Conservation (phyloP, 1,140 invertebrate genomes). For the Macrosteles quadrilineatus region DNA sequence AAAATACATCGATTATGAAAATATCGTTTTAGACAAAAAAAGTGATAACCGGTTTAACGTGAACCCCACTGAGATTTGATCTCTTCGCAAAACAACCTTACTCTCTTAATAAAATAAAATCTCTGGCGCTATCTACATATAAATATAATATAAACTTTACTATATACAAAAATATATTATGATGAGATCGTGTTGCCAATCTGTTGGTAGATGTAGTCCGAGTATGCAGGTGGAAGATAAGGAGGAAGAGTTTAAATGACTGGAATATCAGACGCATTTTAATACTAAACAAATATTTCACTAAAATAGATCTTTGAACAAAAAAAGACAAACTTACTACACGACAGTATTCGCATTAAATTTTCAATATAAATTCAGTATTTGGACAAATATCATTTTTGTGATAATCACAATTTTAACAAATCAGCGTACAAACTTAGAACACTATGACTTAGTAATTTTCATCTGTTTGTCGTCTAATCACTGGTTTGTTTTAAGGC, state of each 20-base stretch:
- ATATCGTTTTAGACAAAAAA: neutral
- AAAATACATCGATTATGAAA: neutral
- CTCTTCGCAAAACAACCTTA: neutral
- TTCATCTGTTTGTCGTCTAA: too few species aligned
- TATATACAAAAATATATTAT: constrained; percentile 13
- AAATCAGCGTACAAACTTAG: too few species aligned
- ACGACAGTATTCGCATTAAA: too few species aligned
- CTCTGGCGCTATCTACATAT: constrained; percentile 9
- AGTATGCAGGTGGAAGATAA: neutral
- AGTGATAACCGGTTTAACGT: neutral
- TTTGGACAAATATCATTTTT: too few species aligned
- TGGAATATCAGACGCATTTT: too few species aligned
- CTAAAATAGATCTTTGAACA: too few species aligned
- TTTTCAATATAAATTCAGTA: too few species aligned
- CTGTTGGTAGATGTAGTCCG: neutral
- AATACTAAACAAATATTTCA: too few species aligned
- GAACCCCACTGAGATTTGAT: constrained; percentile 2
- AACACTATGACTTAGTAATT: too few species aligned
- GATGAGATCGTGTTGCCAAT: constrained; percentile 16
- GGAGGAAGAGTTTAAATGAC: neutral
- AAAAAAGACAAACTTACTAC: too few species aligned
- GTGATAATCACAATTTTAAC: too few species aligned
- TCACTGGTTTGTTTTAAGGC: constrained; percentile 4
- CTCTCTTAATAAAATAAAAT: constrained; percentile 11
- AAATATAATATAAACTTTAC: constrained; percentile 7